phyloP scores from a whole-genome alignment of 2,888 invertebrate genomes.

The Molanna angustata region DNA sequence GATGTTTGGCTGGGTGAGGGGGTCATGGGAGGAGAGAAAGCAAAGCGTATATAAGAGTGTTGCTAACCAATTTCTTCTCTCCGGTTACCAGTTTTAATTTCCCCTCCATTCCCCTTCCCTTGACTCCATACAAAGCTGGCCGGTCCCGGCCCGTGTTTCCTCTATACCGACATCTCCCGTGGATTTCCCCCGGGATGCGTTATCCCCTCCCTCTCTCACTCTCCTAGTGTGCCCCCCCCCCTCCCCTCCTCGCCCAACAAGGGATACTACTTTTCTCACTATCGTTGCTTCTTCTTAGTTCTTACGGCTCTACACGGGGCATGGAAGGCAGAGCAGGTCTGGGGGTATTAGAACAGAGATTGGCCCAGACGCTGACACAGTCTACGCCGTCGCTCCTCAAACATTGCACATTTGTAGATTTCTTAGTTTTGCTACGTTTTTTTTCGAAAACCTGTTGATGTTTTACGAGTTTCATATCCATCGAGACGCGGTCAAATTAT shows the following conservation, averaged over 20 bases:
- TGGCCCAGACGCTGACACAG: background rate
- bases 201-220: slow-evolving; percentile 14
- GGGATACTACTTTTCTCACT: background rate
- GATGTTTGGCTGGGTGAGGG: too few relatives aligned
- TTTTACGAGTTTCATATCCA: too few relatives aligned
- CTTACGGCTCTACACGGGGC: too few relatives aligned
- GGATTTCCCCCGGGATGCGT: slow-evolving; percentile 31
- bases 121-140: too few relatives aligned
- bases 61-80: slow-evolving; percentile 10
- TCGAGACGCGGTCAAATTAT: too few relatives aligned
- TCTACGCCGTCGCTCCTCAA: too few relatives aligned
- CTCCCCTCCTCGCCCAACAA: slow-evolving; percentile 8
- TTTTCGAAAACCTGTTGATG: too few relatives aligned
- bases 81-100: slow-evolving; percentile 7
- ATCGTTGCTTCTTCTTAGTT: background rate
- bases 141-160: slow-evolving; percentile 13
- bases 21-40: slow-evolving; percentile 3
- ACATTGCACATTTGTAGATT: too few relatives aligned
- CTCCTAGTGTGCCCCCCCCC: slow-evolving; percentile 3
- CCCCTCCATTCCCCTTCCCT: background rate
- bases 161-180: slow-evolving; percentile 25
- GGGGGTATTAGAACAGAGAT: background rate
- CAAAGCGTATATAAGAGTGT: too few relatives aligned
- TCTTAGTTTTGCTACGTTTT: too few relatives aligned
- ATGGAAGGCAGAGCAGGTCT: too few relatives aligned